Evolutionary conservation across 2,888 invertebrate species (phyloP), one percentile per base, ranked within the genome.

Genomic region (Branchellion lobata): DNA sequence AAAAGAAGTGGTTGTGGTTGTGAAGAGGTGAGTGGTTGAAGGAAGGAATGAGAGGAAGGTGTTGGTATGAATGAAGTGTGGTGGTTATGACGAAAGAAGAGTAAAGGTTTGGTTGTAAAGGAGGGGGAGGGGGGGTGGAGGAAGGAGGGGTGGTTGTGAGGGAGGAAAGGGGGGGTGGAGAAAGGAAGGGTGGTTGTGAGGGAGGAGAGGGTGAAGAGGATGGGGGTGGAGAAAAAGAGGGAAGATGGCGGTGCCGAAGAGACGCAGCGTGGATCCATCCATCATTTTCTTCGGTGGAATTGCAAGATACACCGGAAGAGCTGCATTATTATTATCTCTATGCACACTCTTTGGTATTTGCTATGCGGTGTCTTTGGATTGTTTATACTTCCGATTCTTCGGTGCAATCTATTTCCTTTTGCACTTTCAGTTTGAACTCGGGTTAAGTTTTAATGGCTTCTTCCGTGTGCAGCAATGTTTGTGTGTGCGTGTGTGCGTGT

Each of bases 401-500:
- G 24, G 61, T 57, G 61, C 61, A 57, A 57, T 57, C 61, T 57
- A 57, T 57, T 57, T 57, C 61, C 61, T 57, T 18, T 24, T 57
- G 61, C 61, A 57, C 61, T 57, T 57, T 57, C n/a, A n/a, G 61
- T 57, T 57, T 57, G 61, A 57, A 57, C 61, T n/a, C 3, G 61
- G 61, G 61, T 57, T 57, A 57, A 57, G 61, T 57, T 57, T 57
- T 57, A 57, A 57, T 57, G 61, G n/a, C 61, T 18, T 57, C 61
- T 57, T 24, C n/a, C 21, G n/a, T 57, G 61, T 57, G 61, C 21
- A 24, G 24, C 21, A 3, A 57, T 57, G 61, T 57, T 5, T 24
- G 61, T 57, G 61, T 24, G 61, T 57, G 61, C 21, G 21, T 24
- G 61, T 57, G 61, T 57, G 24, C 21, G 14, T 40, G 40, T 40